Evolutionary conservation across 30 jellyfish, hydroid and myxozoan genomes (phyloP).

Genomic region (Catostylus mosaicus): DNA sequence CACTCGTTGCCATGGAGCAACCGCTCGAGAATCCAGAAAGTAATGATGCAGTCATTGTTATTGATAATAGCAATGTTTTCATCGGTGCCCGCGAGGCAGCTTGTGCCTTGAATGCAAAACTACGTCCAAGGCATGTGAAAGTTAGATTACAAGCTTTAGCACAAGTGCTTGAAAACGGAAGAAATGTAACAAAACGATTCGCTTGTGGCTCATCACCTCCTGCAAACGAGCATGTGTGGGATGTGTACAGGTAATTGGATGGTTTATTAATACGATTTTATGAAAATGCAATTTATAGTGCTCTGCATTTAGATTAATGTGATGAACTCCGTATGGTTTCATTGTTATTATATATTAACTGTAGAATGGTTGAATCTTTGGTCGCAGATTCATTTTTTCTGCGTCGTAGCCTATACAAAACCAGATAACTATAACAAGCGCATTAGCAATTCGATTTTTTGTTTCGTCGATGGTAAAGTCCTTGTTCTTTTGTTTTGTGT

Average conservation of each 20-base stretch:
- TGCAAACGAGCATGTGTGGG: slow-evolving; percentile 88
- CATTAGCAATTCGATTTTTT: too few species aligned
- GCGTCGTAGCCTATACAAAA: too few species aligned
- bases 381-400: too few species aligned
- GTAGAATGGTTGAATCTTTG: too few species aligned
- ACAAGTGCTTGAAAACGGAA: slow-evolving; percentile 70
- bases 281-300: too few species aligned
- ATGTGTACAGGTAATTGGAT: slow-evolving; percentile 75
- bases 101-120: slow-evolving; percentile 68
- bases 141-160: slow-evolving; percentile 74
- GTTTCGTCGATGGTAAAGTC: too few species aligned
- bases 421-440: too few species aligned
- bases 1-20: not conserved
- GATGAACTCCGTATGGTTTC: too few species aligned
- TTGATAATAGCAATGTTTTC: slow-evolving; percentile 90
- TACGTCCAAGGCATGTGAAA: slow-evolving; percentile 85
- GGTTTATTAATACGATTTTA: too few species aligned
- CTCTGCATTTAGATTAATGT: too few species aligned
- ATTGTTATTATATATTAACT: too few species aligned
- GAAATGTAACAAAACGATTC: slow-evolving; percentile 72
- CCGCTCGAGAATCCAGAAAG: slow-evolving; percentile 6
- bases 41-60: slow-evolving; percentile 63
- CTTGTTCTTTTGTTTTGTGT: too few species aligned
- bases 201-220: slow-evolving; percentile 96
- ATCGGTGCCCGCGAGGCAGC: slow-evolving; percentile 96